A percentile compares a stretch with the other conserved stretches of the same genome.
Evolutionary conservation across 23 tunicate genomes (phyloP).

Genomic region (Ascidia mentula): DNA sequence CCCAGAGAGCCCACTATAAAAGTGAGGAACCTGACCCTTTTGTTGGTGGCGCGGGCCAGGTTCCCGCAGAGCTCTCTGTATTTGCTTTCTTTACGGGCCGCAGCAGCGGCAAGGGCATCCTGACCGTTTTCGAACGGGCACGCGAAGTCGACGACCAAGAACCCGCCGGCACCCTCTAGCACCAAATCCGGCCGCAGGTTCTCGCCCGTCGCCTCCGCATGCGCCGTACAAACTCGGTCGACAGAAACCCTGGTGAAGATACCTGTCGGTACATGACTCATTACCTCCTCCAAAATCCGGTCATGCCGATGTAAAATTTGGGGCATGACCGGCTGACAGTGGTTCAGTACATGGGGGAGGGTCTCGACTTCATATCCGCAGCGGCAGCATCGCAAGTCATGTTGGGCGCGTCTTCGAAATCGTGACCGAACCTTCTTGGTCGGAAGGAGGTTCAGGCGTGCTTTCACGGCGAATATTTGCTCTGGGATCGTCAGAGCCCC

Average conservation of each 20-base stretch:
- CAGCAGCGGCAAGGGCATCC: no score
- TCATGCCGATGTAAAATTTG: background rate
- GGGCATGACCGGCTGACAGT: background rate
- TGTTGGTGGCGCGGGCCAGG: no score
- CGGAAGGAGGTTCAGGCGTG: no score
- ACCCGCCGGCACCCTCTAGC: no score
- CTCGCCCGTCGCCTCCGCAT: background rate
- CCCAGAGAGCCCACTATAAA: no score
- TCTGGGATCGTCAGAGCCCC: background rate
- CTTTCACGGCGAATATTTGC: background rate
- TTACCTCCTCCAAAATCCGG: background rate
- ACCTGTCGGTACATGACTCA: background rate
- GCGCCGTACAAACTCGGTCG: background rate
- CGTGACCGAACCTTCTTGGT: no score
- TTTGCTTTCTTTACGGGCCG: no score
- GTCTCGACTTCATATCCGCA: background rate
- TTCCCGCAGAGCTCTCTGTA: no score
- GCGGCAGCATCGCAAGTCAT: background rate
- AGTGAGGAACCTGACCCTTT: no score
- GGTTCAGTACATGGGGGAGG: conserved; percentile 10
- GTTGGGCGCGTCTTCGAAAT: no score
- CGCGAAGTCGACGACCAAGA: no score
- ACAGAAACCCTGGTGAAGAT: background rate
- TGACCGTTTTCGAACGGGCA: no score
- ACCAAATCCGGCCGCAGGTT: conserved; percentile 4